phyloP scores from a whole-genome alignment of 2,888 invertebrate genomes.

The Orthonevra nobilis region DNA sequence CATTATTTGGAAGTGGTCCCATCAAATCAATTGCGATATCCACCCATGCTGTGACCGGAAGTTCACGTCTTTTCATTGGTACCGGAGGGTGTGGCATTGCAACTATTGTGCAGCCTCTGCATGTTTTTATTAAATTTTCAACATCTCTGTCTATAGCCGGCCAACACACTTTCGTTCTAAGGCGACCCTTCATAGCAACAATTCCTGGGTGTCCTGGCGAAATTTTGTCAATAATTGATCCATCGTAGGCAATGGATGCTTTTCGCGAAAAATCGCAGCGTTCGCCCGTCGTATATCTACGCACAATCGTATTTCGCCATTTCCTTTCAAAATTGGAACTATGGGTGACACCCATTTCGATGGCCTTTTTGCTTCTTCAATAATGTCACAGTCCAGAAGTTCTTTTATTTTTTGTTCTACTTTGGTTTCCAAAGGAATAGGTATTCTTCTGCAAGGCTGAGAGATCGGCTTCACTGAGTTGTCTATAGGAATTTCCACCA shows the following conservation, averaged over 20 bases:
- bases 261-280: constrained; percentile 31
- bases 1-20: constrained; percentile 49
- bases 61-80: constrained; percentile 32
- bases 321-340: constrained; percentile 24
- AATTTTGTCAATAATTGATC: constrained; percentile 38
- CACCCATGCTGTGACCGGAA: constrained; percentile 43
- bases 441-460: constrained; percentile 24
- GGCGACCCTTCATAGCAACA: constrained; percentile 74
- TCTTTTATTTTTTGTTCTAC: constrained; percentile 15
- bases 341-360: constrained; percentile 37
- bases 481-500: no score
- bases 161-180: constrained; percentile 73
- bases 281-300: constrained; percentile 45
- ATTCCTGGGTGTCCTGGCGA: constrained; percentile 74
- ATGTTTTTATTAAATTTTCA: constrained; percentile 53
- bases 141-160: constrained; percentile 74
- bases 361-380: constrained; percentile 21
- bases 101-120: constrained; percentile 52
- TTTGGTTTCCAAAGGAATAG: constrained; percentile 6
- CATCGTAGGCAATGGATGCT: constrained; percentile 43
- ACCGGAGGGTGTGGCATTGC: constrained; percentile 13
- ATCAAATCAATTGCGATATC: constrained; percentile 36
- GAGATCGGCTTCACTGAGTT: constrained; percentile 7
- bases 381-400: constrained; percentile 5
- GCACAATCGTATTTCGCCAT: constrained; percentile 32